A percentile compares a stretch with the other conserved stretches of the same genome.
Evolutionary conservation across 2,888 invertebrate species (phyloP).

Genomic region (Helobdella robusta): DNA sequence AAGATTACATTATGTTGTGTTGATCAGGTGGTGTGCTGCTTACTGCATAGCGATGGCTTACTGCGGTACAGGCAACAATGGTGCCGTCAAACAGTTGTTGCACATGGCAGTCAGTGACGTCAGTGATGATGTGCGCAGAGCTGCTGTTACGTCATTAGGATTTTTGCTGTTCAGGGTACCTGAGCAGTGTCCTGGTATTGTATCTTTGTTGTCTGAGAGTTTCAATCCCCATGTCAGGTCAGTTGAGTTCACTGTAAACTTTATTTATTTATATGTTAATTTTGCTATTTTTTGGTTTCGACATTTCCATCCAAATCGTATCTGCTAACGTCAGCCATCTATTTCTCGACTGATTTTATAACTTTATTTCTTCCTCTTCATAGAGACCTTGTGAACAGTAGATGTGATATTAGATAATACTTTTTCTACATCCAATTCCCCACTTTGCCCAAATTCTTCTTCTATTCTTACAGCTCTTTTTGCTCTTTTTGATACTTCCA

Average conservation of each 20-base stretch:
- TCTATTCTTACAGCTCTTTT: too few relatives aligned
- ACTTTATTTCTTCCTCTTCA: too few relatives aligned
- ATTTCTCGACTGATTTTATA: too few relatives aligned
- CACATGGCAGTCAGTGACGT: constrained; percentile 95
- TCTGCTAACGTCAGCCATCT: too few relatives aligned
- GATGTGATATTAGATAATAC: too few relatives aligned
- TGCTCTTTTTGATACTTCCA: too few relatives aligned
- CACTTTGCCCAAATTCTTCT: too few relatives aligned
- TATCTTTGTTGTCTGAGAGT: constrained; percentile 88
- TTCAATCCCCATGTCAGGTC: constrained; percentile 88
- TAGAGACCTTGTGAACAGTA: too few relatives aligned
- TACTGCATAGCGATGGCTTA: constrained; percentile 97
- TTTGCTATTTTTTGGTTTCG: not conserved
- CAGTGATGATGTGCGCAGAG: constrained; percentile 94
- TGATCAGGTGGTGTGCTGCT: constrained; percentile 71
- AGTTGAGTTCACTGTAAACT: not conserved
- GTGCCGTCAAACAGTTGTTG: constrained; percentile 80
- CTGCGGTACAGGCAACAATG: constrained; percentile 93
- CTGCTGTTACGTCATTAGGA: constrained; percentile 95
- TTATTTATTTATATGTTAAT: not conserved
- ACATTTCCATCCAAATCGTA: not conserved
- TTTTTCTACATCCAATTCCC: too few relatives aligned
- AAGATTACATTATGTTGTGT: too few relatives aligned
- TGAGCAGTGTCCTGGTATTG: constrained; percentile 87
- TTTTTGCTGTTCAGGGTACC: constrained; percentile 91